These are phyloP conservation scores for Sarcophilus harrisii DNA, from an alignment of 2,797 vertebrate genomes.

Conservation along the genomic window DNA sequence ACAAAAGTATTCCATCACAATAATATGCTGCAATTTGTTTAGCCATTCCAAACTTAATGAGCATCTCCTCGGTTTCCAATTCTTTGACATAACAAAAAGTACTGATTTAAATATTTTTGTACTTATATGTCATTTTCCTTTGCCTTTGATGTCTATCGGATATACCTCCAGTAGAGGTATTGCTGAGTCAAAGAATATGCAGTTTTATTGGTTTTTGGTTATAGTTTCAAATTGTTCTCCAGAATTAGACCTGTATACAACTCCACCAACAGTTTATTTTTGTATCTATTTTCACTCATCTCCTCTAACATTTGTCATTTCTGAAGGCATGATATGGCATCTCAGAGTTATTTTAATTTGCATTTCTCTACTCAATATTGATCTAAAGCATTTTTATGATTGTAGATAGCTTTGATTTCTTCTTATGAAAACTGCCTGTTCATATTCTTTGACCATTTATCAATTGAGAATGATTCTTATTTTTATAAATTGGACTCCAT, in stretches of 20 bases:
- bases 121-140: neutral
- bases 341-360: no score
- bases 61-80: neutral
- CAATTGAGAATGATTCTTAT: no score
- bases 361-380: no score
- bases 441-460: no score
- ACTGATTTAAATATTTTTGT: neutral
- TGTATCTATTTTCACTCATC: no score
- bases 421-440: no score
- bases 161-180: neutral
- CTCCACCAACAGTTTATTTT: no score
- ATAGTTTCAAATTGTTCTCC: neutral
- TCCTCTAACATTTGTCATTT: no score
- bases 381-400: no score
- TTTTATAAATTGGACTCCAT: no score
- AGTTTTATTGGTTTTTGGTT: neutral
- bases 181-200: neutral
- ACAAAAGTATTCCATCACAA: neutral
- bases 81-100: neutral
- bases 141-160: neutral
- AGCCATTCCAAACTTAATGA: neutral
- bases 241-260: neutral
- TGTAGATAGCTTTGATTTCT: no score
- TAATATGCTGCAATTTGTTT: neutral
- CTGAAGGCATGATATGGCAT: no score